Evolutionary conservation across 2,888 invertebrate species (phyloP), one percentile per base, ranked within the genome.

Genomic region (Sarcophaga subvicina): DNA sequence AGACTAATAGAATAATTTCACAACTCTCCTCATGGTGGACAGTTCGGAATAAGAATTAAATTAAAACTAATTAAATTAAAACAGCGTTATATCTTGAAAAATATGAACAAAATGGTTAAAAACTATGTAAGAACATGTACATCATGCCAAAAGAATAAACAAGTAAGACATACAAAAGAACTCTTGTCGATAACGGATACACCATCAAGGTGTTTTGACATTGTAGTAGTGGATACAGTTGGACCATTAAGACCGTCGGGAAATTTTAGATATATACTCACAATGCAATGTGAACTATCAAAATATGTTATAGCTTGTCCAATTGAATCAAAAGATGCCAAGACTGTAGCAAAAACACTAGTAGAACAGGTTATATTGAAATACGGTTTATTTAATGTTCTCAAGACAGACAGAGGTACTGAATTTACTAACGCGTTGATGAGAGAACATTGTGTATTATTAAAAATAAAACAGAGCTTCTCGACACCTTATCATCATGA

Each of bases 91-190:
- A 37, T 70, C 11, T 70, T 54, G 54, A 70, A 70, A 17, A 73
- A 73, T 73, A 27, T 73, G 37, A 62, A 45, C 45, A 73, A 73
- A 62, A 62, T 62, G 73, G 27, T 67, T 8, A 66, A 59, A 20
- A 27, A 59, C n/a, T 20, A 70, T 49, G 22, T 70, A 8, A 20
- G 6, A n/a, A 70, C 47, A 11, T 70, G 70, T 22, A 12, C 5
- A n/a, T 3, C 6, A 54, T 66, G 66, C 12, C 22, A 22, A 14
- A 75, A 6, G 22, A 76, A 59, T 8, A 76, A 67, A 49, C 66
- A 66, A 67, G 27, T 14, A 10, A 67, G 49, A 76, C 66, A 76
- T 59, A 76, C 27, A 54, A 66, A 27, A 59, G 59, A 76, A 67
- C n/a, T 47, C 10, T 70, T 54, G 20, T 25, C 10, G 3, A 3